Conservation (phyloP, 2,113 vertebrate species). For the Rafetus swinhoei region DNA sequence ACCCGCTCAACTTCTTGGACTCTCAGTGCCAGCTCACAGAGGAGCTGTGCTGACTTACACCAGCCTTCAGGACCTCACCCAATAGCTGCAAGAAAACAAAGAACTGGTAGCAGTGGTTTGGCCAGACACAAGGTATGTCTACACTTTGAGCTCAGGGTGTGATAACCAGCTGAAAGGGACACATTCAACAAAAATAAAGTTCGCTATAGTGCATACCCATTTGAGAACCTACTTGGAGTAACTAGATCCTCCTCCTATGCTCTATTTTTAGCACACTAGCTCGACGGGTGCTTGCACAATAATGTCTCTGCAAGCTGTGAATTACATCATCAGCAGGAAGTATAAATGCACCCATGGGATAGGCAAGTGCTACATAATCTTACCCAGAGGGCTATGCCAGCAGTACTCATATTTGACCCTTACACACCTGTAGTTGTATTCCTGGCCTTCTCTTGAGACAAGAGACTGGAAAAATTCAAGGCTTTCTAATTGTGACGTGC, state of each 20-base stretch:
- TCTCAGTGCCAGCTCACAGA: background rate
- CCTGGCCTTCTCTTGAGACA: conserved; percentile 21
- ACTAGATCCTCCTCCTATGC: background rate
- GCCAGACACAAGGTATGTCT: background rate
- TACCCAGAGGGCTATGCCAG: background rate
- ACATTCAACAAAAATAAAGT: background rate
- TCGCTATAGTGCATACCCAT: background rate
- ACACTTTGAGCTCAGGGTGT: background rate
- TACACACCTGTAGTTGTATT: background rate
- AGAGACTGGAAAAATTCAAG: accelerated
- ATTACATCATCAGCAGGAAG: background rate
- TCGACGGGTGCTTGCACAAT: background rate
- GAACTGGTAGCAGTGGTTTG: conserved; percentile 1
- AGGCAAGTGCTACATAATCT: background rate
- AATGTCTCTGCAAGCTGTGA: background rate
- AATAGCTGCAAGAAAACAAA: background rate
- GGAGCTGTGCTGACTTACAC: conserved; percentile 6
- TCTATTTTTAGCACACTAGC: background rate
- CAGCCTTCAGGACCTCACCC: background rate
- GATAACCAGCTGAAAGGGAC: background rate
- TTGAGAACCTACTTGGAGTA: background rate
- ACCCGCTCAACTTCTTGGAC: background rate
- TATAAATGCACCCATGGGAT: background rate
- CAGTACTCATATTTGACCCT: background rate
- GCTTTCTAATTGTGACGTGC: background rate